These are phyloP conservation scores for Ivindomyrus marchei DNA, from an alignment of 2,113 vertebrate genomes.

Conservation along the genomic window DNA sequence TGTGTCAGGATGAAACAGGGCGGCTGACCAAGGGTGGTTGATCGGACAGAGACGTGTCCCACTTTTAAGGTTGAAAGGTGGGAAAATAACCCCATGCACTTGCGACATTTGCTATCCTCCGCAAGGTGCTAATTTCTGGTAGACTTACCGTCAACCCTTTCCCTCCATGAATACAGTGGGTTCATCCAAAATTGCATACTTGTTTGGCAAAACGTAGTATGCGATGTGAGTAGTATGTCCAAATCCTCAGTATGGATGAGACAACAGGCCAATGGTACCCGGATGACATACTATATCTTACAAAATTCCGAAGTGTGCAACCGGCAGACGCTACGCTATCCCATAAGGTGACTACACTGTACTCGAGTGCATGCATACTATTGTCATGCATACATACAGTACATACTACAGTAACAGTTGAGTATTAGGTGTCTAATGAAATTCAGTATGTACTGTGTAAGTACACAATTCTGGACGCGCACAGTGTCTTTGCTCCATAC, in stretches of 20 bases:
- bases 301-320: not conserved
- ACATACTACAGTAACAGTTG: not conserved
- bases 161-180: not conserved
- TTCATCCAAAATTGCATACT: not conserved
- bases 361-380: not conserved
- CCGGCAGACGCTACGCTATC: not conserved
- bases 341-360: not conserved
- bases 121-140: not conserved
- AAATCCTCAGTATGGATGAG: not conserved
- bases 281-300: not conserved
- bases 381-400: not conserved
- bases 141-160: not conserved
- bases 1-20: not conserved
- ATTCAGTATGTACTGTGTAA: not conserved
- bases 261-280: not conserved
- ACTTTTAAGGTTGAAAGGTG: not conserved
- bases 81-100: not conserved
- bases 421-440: not conserved
- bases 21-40: no score
- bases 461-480: not conserved
- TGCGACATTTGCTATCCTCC: not conserved
- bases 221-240: not conserved
- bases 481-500: not conserved
- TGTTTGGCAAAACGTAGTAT: not conserved
- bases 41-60: not conserved